Conservation (phyloP, 2,113 vertebrate genomes). For the Ophthalmolycus amberensis region DNA sequence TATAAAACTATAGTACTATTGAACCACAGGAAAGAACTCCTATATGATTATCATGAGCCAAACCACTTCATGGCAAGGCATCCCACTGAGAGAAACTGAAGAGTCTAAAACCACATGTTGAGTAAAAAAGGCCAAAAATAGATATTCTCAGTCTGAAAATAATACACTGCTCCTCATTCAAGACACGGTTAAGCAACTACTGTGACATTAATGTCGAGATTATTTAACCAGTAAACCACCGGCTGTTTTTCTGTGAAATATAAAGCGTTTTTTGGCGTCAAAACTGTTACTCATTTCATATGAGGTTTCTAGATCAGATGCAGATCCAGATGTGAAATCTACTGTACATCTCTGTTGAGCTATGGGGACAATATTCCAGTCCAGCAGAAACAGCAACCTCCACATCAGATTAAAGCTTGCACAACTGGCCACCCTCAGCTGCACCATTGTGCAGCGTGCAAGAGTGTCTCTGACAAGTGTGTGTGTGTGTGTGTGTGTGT, state of each 20-base stretch:
- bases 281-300: not conserved
- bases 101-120: not conserved
- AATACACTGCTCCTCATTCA: not conserved
- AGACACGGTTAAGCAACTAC: not conserved
- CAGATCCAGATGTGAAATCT: constrained; percentile 30
- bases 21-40: constrained; percentile 6
- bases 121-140: not conserved
- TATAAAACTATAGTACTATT: not conserved
- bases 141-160: constrained; percentile 5
- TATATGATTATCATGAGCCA: not conserved
- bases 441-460: not conserved
- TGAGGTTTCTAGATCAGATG: constrained; percentile 17
- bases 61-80: not conserved
- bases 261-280: not conserved
- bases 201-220: constrained; percentile 10
- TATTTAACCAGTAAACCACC: not conserved
- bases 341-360: not conserved
- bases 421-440: constrained; percentile 11
- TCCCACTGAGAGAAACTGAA: not conserved
- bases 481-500: constrained; percentile 11
- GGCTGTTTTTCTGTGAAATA: not conserved
- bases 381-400: constrained; percentile 12
- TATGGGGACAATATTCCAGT: constrained; percentile 17
- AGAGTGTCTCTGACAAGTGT: not conserved
- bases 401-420: constrained; percentile 48